Evolutionary conservation across 2,888 invertebrate genomes (phyloP).

Genomic region (Spodoptera picta): DNA sequence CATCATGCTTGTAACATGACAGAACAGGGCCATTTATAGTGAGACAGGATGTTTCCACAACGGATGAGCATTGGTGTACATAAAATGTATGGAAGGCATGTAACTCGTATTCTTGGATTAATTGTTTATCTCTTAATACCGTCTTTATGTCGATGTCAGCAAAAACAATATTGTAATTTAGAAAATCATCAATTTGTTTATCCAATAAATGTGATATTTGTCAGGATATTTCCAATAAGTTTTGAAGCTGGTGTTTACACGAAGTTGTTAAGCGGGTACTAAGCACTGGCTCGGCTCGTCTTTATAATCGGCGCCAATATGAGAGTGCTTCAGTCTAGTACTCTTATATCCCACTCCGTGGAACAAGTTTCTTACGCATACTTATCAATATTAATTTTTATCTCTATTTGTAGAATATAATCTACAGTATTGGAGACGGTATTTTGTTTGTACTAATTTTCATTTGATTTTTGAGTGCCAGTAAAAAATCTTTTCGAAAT

Average conservation of each 20-base stretch:
- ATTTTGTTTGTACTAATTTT: not conserved
- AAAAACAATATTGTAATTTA: no score
- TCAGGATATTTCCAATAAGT: not conserved
- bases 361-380: constrained; percentile 1
- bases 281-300: not conserved
- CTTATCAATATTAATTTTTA: not conserved
- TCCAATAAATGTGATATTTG: not conserved
- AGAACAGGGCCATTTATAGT: not conserved
- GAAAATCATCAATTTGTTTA: not conserved
- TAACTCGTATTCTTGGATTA: not conserved
- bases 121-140: no score
- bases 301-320: not conserved
- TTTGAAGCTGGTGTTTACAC: not conserved
- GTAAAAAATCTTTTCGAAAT: no score
- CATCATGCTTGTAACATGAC: constrained; percentile 25
- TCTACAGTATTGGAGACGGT: no score
- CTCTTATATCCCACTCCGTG: not conserved
- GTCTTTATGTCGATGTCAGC: no score
- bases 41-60: constrained; percentile 1
- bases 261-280: not conserved
- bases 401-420: no score
- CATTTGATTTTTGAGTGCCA: not conserved
- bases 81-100: constrained; percentile 16
- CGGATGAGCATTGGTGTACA: not conserved
- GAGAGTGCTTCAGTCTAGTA: not conserved